These are phyloP conservation scores for Cheirogaleus medius DNA, from an alignment of 2,113 vertebrate species.

Conservation along the genomic window DNA sequence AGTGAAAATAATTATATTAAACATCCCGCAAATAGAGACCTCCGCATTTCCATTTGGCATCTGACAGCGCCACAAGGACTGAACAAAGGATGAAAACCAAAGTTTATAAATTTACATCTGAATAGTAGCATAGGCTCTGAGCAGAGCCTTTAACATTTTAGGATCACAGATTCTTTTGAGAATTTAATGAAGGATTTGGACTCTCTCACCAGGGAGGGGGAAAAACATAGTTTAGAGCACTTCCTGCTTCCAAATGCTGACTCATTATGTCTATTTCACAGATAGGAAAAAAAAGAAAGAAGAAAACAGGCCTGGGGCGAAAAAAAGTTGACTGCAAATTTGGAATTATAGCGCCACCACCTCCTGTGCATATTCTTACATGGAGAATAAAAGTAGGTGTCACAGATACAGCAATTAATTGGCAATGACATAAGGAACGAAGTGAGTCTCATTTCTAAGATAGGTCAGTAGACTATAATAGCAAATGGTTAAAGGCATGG, in stretches of 20 bases:
- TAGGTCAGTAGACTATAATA: background rate
- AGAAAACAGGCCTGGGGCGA: background rate
- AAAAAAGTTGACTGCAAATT: background rate
- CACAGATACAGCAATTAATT: background rate
- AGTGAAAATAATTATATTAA: conserved; percentile 62
- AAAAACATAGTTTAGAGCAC: background rate
- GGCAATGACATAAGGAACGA: background rate
- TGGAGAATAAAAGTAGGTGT: background rate
- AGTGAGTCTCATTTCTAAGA: background rate
- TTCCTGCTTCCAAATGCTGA: conserved; percentile 42
- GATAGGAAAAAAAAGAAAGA: background rate
- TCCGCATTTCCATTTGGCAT: conserved; percentile 60
- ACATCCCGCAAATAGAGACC: conserved; percentile 32
- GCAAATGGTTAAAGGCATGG: background rate
- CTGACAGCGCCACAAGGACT: conserved; percentile 3
- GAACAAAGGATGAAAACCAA: conserved; percentile 6
- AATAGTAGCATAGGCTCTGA: background rate
- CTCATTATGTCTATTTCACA: conserved; percentile 9
- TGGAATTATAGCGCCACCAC: background rate
- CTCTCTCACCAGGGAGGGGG: background rate
- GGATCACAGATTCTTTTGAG: background rate
- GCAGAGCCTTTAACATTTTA: background rate
- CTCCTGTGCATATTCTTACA: background rate
- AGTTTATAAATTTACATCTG: conserved; percentile 49
- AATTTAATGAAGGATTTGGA: conserved; percentile 34